These are phyloP conservation scores for Pangasianodon hypophthalmus DNA, from an alignment of 2,113 vertebrate genomes.

Conservation along the genomic window DNA sequence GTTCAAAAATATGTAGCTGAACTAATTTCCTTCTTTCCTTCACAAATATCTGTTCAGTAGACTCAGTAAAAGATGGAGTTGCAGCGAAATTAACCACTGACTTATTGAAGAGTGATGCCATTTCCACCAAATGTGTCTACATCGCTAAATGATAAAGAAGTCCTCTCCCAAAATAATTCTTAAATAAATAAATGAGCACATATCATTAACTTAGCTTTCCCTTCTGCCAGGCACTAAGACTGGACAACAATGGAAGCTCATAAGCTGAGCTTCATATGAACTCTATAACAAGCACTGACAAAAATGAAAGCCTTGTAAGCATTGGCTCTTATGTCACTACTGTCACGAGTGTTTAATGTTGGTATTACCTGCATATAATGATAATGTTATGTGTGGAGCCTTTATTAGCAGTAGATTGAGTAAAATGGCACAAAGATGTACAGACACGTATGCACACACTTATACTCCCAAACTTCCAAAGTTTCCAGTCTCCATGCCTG, in stretches of 20 bases:
- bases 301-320: constrained; percentile 15
- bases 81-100: background rate
- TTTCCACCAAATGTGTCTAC: constrained; percentile 59
- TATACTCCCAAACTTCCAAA: background rate
- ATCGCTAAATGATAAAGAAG: constrained; percentile 59
- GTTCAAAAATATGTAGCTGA: background rate
- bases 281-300: constrained; percentile 1
- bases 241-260: constrained; percentile 27
- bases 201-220: constrained; percentile 61
- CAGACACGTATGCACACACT: background rate
- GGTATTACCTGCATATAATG: background rate
- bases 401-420: background rate
- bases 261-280: background rate
- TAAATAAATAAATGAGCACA: constrained; percentile 77
- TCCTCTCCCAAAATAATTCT: constrained; percentile 64
- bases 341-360: constrained; percentile 2
- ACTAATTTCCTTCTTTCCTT: background rate
- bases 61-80: background rate
- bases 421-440: background rate
- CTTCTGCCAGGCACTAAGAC: constrained; percentile 55
- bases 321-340: background rate
- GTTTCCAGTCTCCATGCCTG: constrained; percentile 11
- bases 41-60: background rate
- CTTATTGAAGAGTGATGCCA: constrained; percentile 58
- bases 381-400: background rate